A percentile compares a stretch with the other conserved stretches of the same genome.
Evolutionary conservation across 2,797 vertebrate species (phyloP).

Genomic region (Falco biarmicus): DNA sequence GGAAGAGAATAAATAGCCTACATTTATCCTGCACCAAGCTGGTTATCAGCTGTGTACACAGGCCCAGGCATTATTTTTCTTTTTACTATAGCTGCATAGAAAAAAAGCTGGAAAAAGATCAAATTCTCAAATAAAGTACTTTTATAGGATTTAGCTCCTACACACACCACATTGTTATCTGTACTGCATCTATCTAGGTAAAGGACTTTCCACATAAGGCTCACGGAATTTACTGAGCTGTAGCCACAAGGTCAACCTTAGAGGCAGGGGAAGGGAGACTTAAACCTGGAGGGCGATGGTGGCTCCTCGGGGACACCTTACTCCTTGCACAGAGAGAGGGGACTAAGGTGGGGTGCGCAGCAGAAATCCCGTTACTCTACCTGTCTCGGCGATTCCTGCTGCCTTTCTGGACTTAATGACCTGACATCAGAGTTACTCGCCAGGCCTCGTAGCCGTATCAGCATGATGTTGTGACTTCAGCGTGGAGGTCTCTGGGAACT

Average conservation of each 20-base stretch:
- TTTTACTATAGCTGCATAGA: not conserved
- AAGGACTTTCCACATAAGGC: not conserved
- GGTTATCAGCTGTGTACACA: not conserved
- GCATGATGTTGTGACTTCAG: not conserved
- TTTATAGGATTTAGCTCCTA: not conserved
- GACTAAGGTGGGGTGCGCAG: not conserved
- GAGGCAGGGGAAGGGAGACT: not conserved
- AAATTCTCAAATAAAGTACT: not conserved
- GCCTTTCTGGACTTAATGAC: not conserved
- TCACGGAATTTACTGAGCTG: not conserved
- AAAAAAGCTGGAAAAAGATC: not conserved
- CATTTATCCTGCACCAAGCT: not conserved
- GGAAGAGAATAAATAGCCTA: not conserved
- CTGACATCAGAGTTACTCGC: not conserved
- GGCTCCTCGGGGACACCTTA: not conserved
- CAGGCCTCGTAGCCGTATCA: not conserved
- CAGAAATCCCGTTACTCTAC: not conserved
- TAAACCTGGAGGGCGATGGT: not conserved
- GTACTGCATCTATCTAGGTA: not conserved
- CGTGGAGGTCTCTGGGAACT: fast-evolving
- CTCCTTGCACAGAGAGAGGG: not conserved
- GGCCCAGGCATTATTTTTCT: not conserved
- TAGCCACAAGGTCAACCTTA: not conserved
- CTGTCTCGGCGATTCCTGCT: fast-evolving
- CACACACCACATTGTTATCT: not conserved